These are phyloP conservation scores for Mastacembelus armatus DNA, from an alignment of 2,797 vertebrate genomes.

Conservation along the genomic window DNA sequence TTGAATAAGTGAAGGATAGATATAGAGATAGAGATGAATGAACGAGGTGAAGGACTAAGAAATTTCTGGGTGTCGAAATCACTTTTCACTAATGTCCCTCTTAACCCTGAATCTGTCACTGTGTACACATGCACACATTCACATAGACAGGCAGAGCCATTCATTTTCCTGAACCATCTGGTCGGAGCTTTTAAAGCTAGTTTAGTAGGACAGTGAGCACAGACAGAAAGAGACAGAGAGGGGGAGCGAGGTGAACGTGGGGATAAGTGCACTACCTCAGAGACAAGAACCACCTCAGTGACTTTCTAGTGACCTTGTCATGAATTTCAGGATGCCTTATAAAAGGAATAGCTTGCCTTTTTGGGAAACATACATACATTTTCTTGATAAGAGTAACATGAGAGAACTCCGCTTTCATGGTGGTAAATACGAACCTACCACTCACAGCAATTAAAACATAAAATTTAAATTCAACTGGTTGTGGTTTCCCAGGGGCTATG, in stretches of 20 bases:
- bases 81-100: constrained; percentile 69
- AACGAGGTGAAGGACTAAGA: constrained; percentile 63
- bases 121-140: constrained; percentile 5
- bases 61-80: constrained; percentile 63
- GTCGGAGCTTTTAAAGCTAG: constrained; percentile 62
- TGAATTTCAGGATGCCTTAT: neutral
- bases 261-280: constrained; percentile 41
- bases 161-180: constrained; percentile 65
- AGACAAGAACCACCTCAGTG: constrained; percentile 20
- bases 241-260: constrained; percentile 46
- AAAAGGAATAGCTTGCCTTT: neutral
- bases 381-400: no score
- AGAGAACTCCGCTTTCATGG: neutral
- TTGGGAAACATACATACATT: neutral
- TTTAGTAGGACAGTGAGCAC: constrained; percentile 52
- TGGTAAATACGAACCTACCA: neutral
- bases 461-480: no score
- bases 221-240: constrained; percentile 28
- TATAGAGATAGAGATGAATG: constrained; percentile 60
- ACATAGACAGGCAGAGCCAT: constrained; percentile 27
- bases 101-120: constrained; percentile 67
- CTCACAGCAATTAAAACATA: no score
- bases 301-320: constrained; percentile 41
- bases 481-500: no score
- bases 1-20: constrained; percentile 49